Percentiles rank a stretch among this genome's conserved stretches.
phyloP scores from a whole-genome alignment of 2,888 invertebrate species.

The Tiliacea aurago region DNA sequence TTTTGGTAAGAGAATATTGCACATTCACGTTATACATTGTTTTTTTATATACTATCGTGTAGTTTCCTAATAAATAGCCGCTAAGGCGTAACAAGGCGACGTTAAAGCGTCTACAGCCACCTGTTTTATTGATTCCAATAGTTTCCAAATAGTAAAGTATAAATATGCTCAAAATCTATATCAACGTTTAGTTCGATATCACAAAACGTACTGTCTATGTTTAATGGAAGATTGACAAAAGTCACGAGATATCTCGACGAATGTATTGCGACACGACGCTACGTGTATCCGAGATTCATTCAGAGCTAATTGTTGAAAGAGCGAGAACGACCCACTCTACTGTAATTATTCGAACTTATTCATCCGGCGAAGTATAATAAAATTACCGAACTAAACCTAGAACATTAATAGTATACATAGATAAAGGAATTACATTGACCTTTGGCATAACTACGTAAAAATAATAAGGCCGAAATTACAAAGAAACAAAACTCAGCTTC shows the following conservation, averaged over 20 bases:
- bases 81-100: conserved; percentile 85
- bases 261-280: conserved; percentile 18
- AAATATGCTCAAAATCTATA: conserved; percentile 61
- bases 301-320: conserved; percentile 42
- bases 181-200: conserved; percentile 65
- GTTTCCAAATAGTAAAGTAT: conserved; percentile 52
- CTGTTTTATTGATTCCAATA: conserved; percentile 64
- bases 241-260: conserved; percentile 42
- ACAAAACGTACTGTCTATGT: conserved; percentile 61
- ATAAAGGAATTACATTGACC: conserved; percentile 63
- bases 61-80: conserved; percentile 75
- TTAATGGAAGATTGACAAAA: conserved; percentile 65
- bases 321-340: conserved; percentile 40
- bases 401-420: conserved; percentile 53
- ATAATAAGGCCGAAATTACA: conserved; percentile 69
- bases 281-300: conserved; percentile 20
- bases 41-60: conserved; percentile 68
- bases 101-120: conserved; percentile 78
- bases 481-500: conserved; percentile 58
- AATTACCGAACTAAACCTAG: conserved; percentile 50
- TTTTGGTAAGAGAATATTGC: conserved; percentile 89
- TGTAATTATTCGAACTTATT: conserved; percentile 30
- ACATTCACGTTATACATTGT: conserved; percentile 82
- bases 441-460: conserved; percentile 67
- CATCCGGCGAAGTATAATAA: conserved; percentile 50